Evolutionary conservation across 1,140 invertebrate species (phyloP).

Genomic region (Hermetia illucens): DNA sequence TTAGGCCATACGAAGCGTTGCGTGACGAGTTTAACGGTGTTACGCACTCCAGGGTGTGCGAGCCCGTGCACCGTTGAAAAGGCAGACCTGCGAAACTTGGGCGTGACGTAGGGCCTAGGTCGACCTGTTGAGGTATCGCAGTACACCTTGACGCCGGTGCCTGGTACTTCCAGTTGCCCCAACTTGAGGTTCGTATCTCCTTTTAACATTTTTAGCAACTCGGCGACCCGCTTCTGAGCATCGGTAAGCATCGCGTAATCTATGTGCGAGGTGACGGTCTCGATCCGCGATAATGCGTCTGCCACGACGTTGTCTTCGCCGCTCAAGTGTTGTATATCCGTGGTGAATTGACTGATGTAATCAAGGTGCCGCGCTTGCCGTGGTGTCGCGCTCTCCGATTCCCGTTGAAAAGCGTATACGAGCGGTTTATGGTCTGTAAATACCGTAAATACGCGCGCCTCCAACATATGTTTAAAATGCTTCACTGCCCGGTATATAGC

Average conservation of each 20-base stretch:
- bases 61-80: slow-evolving; percentile 22
- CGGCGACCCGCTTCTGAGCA: slow-evolving; percentile 10
- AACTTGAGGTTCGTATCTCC: neutral
- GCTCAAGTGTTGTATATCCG: slow-evolving; percentile 15
- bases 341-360: slow-evolving; percentile 15
- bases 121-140: slow-evolving; percentile 11
- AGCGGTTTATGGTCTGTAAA: slow-evolving; percentile 29
- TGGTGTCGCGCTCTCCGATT: too few relatives aligned
- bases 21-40: slow-evolving; percentile 21
- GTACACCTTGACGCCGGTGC: slow-evolving; percentile 7
- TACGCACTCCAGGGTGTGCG: slow-evolving; percentile 19
- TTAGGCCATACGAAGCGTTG: slow-evolving; percentile 30
- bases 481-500: slow-evolving; percentile 18
- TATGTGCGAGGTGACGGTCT: slow-evolving; percentile 8
- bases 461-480: slow-evolving; percentile 17
- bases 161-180: neutral
- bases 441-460: slow-evolving; percentile 19
- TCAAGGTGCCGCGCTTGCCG: slow-evolving; percentile 16
- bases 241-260: slow-evolving; percentile 10
- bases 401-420: too few relatives aligned
- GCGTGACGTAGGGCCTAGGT: slow-evolving; percentile 14
- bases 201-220: slow-evolving; percentile 9
- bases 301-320: slow-evolving; percentile 14
- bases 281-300: slow-evolving; percentile 11
- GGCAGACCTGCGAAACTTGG: slow-evolving; percentile 9